Evolutionary conservation across 2,797 vertebrate genomes (phyloP), one percentile per base, ranked within the genome.

Genomic region (Tachyglossus aculeatus): DNA sequence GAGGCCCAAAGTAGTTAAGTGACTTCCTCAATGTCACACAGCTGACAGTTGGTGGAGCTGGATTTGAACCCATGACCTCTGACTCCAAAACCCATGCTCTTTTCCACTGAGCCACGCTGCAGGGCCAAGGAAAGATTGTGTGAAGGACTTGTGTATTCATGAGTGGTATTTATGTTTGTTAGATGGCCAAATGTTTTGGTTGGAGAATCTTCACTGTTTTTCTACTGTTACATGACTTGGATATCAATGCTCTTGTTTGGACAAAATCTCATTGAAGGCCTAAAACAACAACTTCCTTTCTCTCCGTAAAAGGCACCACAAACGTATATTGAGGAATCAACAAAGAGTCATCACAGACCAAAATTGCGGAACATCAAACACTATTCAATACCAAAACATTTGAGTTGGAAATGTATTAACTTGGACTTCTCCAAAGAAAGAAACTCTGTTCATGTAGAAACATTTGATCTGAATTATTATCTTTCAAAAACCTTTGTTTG

Each of bases 381-480:
- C 10, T 67, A 19, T 13, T 54, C 31, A 73, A 13, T 22, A 69
- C 18, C 73, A 40, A 84, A 84, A 57, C 64, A 25, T 25, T 61
- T 18, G 29, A 19, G 18, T 21, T 67, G 50, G 40, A 76, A 67
- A 12, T 55, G 36, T 41, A 33, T 61, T 74, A 78, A 21, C 48
- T 81, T 74, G 53, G 48, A 75, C 61, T 14, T 74, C 38, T 67
- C 66, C 71, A 85, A 80, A 67, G 18, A 59, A 13, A 32, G 47
- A 21, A 65, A 27, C 8, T 71, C 50, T 27, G 43, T 74, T 36
- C 52, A 29, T 3, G 9, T 70, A 52, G 76, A 29, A 31, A 10
- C 22, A 52, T 22, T 59, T 33, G 11, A 54, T 29, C 2, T 5
- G 31, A 51, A 54, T 57, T 11, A 9, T 37, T 24, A 19, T 59